These are phyloP conservation scores for Meiosimyza platycephala DNA, from an alignment of 2,888 invertebrate genomes.

Conservation along the genomic window DNA sequence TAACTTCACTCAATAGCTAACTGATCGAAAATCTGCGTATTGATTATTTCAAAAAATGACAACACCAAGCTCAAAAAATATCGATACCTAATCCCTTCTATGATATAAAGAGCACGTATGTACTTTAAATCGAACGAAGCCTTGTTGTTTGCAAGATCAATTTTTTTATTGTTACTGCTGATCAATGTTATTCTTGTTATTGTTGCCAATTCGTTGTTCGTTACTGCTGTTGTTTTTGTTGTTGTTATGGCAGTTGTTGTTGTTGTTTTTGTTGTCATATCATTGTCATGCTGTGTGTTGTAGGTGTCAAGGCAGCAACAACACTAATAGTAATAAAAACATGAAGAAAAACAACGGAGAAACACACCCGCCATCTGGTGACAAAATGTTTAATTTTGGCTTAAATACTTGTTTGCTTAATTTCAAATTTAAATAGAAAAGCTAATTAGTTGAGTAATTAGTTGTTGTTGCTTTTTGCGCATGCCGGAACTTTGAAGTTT, in stretches of 20 bases:
- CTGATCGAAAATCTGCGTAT: no score
- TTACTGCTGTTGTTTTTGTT: constrained; percentile 31
- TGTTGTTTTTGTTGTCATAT: constrained; percentile 40
- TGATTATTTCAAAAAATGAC: no score
- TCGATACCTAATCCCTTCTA: no score
- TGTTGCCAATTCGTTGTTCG: constrained; percentile 13
- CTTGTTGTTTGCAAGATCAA: not conserved
- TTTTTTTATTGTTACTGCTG: constrained; percentile 2
- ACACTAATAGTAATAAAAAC: no score
- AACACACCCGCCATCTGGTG: constrained; percentile 26
- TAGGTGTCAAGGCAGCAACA: constrained; percentile 35
- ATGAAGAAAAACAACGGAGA: no score
- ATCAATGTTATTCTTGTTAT: not conserved
- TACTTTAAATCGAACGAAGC: no score
- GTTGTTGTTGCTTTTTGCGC: constrained; percentile 4
- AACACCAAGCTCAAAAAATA: no score
- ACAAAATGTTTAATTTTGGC: constrained; percentile 36
- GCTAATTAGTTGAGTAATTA: constrained; percentile 25
- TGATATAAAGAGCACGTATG: no score
- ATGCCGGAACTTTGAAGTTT: constrained; percentile 13
- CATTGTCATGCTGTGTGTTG: constrained; percentile 7
- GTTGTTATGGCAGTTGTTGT: constrained; percentile 28
- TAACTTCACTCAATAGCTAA: no score
- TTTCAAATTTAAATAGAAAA: constrained; percentile 14
- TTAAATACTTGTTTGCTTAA: constrained; percentile 32